Evolutionary conservation across 2,113 vertebrate species (phyloP), one percentile per base, ranked within the genome.

Genomic region (Pteropus alecto): DNA sequence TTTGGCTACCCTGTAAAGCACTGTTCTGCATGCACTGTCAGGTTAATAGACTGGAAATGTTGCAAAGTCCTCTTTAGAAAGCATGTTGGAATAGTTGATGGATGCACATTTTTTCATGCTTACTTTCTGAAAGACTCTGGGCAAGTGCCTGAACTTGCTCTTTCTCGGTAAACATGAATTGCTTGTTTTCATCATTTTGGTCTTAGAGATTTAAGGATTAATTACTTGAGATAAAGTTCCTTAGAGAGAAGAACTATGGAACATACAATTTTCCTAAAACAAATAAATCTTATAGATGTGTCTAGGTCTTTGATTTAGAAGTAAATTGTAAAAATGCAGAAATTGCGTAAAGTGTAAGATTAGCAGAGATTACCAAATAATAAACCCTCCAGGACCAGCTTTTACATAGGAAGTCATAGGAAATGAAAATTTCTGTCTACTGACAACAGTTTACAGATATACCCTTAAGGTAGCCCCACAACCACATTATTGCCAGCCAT

Each of bases 171-270:
- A 88, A 85, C 28, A 68, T 43, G 13, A 93, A 74, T 94, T 91
- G 81, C 38, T 94, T 90, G 26, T 28, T 28, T 95, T 91, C 41
- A 56, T 79, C 60, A 54, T 41, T 91, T 95, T 68, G 51, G 41
- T 87, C 30, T 94, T 54, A 87, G 63, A 74, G 73, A 93, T 96
- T 95, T 86, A 91, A 79, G 41, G 30, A 96, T 95, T 96, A 90
- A 87, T 90, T 87, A 94, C 38, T 81, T 73, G 30, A 95, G 85
- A 67, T 73, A 48, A 85, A 85, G 24, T 90, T 93, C 35, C 89
- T 93, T 43, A 51, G 56, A 96, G 91, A 92, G 41, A 96, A 88
- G 65, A 95, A 56, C 43, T 85, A 63, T 77, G 58, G 28, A 65
- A 56, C 22, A 68, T 68, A 68, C 1, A 14, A 33, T 93, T 95